Evolutionary conservation across 2,888 invertebrate species (phyloP), one percentile per base, ranked within the genome.

Genomic region (Drosophila neonasuta): DNA sequence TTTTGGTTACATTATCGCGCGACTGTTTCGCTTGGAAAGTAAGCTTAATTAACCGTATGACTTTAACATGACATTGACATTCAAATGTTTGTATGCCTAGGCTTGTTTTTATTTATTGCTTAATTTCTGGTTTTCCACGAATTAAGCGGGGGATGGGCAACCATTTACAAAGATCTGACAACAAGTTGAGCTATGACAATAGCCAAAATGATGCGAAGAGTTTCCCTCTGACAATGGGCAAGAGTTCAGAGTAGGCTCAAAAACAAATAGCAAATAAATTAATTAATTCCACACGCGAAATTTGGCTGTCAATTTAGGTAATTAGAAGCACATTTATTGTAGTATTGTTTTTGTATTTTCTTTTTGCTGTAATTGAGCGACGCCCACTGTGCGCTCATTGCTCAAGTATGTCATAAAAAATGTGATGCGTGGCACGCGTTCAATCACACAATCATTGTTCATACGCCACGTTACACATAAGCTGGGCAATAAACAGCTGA

Each of bases 61-160:
- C 83, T 70, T 88, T 86, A 66, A 66, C 68, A 72, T 76, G 88
- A 83, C 88, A 84, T 88, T 88, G 82, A 51, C 79, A 78, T 86
- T 86, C 68, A 83, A 87, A 80, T 71, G 63, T 57, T 50, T 50
- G 24, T 24, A 6, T 24, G 24, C 20, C 50, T 59, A 39, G 44
- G 9, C 48, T 34, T 36, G 41, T 42, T 50, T 64, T 64, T 68
- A 34, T 61, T 62, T 60, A 68, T 54, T 68, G 66, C 67, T 65
- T 63, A 68, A 71, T 67, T 86, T 70, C 59, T 52, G 45, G 56
- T 45, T 46, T 64, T 55, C 20, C 63, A 39, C 79, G 15, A 65
- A 74, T 68, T 76, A 68, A 58, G 42, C 20, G 30, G 3, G 46
- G 46, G 34, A 13, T 20, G 32, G 32, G 11, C 34, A 49, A 10